Evolutionary conservation across 2,797 vertebrate genomes (phyloP).

Genomic region (Falco columbarius): DNA sequence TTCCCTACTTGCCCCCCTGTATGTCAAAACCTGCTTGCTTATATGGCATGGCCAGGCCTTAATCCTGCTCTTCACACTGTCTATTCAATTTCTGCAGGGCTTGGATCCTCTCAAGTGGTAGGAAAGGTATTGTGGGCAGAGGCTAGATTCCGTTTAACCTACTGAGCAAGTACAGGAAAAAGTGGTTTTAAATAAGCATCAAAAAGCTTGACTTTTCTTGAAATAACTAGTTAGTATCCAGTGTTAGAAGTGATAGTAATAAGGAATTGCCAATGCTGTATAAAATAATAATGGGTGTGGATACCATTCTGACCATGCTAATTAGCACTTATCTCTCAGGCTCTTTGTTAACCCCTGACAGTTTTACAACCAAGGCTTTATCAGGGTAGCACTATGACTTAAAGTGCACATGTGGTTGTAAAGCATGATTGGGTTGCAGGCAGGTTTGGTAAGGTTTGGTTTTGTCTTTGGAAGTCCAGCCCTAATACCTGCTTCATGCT

Average conservation of each 20-base stretch:
- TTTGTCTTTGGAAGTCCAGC: not conserved
- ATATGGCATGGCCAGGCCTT: not conserved
- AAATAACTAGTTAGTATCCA: not conserved
- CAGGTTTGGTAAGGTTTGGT: not conserved
- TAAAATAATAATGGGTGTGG: not conserved
- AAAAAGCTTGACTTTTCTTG: not conserved
- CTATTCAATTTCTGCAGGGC: not conserved
- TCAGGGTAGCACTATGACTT: not conserved
- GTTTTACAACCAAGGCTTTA: not conserved
- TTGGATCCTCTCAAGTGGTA: not conserved
- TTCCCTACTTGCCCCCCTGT: not conserved
- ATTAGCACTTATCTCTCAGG: not conserved
- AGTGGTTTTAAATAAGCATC: not conserved
- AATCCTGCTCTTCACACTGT: not conserved
- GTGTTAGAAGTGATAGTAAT: not conserved
- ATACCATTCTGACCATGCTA: not conserved
- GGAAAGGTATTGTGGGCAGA: not conserved
- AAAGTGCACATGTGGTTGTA: not conserved
- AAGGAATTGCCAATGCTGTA: not conserved
- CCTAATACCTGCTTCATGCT: accelerated
- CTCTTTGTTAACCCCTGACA: not conserved
- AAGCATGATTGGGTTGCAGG: not conserved
- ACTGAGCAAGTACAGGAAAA: not conserved
- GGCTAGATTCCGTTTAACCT: not conserved
- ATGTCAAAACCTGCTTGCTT: not conserved